phyloP scores from a whole-genome alignment of 2,797 vertebrate species.

The Chanos chanos region DNA sequence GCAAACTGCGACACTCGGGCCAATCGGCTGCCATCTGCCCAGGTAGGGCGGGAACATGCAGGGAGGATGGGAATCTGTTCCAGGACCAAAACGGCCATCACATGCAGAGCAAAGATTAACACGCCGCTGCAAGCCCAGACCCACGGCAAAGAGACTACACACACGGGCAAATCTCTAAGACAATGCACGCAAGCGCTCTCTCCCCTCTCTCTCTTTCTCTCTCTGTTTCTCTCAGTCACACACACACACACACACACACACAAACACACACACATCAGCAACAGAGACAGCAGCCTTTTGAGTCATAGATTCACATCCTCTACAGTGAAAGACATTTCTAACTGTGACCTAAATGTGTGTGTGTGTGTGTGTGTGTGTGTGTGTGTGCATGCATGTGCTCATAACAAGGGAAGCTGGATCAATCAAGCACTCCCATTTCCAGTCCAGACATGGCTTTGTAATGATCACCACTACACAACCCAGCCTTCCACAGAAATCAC shows the following conservation, averaged over 20 bases:
- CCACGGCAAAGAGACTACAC: background rate
- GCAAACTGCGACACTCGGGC: constrained; percentile 45
- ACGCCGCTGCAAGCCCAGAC: constrained; percentile 6
- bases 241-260: background rate
- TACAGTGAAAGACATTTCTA: no score
- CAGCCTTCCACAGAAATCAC: no score
- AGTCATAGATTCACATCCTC: no score
- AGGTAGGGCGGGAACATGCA: constrained; percentile 39
- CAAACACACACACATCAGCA: background rate
- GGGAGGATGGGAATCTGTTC: background rate
- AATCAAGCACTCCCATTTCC: no score
- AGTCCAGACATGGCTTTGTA: no score
- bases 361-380: background rate
- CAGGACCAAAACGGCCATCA: background rate
- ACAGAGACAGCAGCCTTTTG: background rate
- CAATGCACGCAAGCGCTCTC: background rate
- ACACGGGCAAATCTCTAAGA: constrained; percentile 15
- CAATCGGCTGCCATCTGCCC: constrained; percentile 42
- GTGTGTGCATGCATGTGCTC: no score
- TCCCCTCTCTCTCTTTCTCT: no score
- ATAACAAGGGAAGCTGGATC: no score
- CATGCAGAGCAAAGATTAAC: constrained; percentile 3
- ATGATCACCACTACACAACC: no score
- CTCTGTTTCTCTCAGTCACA: no score
- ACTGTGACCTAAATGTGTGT: no score